Percentiles rank a stretch among this genome's conserved stretches.
Evolutionary conservation across 2,888 invertebrate genomes (phyloP).

Genomic region (Luperina testacea): DNA sequence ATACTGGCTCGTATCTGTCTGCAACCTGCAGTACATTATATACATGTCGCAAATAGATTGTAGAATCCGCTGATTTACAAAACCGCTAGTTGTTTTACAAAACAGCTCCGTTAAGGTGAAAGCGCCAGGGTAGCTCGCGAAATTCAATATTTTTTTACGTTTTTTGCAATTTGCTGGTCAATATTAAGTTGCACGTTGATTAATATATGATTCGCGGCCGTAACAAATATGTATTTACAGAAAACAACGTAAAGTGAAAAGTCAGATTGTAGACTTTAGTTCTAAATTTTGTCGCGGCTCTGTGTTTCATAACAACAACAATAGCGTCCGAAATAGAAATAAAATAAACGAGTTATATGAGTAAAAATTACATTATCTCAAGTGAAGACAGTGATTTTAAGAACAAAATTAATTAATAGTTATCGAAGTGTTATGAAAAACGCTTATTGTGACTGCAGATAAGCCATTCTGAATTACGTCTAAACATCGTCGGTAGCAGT

Average conservation of each 20-base stretch:
- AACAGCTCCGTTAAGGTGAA: not conserved
- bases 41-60: not conserved
- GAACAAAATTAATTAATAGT: not conserved
- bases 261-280: not conserved
- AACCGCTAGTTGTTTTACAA: not conserved
- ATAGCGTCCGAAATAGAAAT: not conserved
- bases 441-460: not conserved
- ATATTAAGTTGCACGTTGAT: no score
- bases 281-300: no score
- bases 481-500: not conserved
- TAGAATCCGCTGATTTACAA: not conserved
- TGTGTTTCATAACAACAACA: not conserved
- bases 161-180: no score
- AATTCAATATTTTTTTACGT: no score
- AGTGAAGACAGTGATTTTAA: not conserved
- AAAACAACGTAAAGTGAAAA: not conserved
- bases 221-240: no score
- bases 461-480: not conserved
- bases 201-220: no score
- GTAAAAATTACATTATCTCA: not conserved
- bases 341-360: not conserved
- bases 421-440: no score
- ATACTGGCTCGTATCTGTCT: conserved; percentile 47
- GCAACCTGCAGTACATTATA: conserved; percentile 40
- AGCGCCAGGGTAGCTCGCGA: no score